Evolutionary conservation across 2,113 vertebrate genomes (phyloP).

Genomic region (Nycticebus coucang): DNA sequence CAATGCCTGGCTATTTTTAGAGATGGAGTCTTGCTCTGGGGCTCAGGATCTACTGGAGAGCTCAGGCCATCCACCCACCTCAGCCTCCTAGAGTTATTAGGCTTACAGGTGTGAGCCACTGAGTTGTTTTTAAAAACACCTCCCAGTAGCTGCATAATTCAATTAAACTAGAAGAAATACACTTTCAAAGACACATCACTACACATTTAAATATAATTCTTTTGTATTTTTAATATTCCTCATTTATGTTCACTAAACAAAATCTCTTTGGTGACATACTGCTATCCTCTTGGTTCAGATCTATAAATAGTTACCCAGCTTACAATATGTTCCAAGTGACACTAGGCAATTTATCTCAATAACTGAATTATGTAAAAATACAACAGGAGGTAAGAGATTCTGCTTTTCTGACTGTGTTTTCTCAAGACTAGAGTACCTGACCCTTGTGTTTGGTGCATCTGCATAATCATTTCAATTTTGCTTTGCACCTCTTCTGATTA

Average conservation of each 20-base stretch:
- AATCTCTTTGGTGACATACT: not conserved
- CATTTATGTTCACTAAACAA: not conserved
- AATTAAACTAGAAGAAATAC: not conserved
- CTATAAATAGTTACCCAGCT: not conserved
- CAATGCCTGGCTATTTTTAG: too few species aligned
- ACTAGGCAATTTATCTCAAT: not conserved
- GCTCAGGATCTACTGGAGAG: too few species aligned
- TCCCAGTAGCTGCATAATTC: not conserved
- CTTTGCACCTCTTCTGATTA: not conserved
- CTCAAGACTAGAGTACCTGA: not conserved
- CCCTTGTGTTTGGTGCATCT: rapidly evolving
- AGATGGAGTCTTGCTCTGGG: too few species aligned
- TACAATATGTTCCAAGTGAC: not conserved
- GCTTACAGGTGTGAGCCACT: too few species aligned
- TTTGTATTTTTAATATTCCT: not conserved
- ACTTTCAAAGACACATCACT: not conserved
- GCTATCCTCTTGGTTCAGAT: not conserved
- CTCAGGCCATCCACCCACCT: too few species aligned
- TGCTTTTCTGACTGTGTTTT: not conserved
- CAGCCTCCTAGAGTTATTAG: too few species aligned
- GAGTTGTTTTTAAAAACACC: not conserved
- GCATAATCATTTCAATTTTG: not conserved
- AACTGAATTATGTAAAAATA: slow-evolving; percentile 6
- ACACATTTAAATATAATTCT: not conserved
- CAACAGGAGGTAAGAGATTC: not conserved